Evolutionary conservation across 1,140 invertebrate species (phyloP).

Genomic region (Drosophila willistoni): DNA sequence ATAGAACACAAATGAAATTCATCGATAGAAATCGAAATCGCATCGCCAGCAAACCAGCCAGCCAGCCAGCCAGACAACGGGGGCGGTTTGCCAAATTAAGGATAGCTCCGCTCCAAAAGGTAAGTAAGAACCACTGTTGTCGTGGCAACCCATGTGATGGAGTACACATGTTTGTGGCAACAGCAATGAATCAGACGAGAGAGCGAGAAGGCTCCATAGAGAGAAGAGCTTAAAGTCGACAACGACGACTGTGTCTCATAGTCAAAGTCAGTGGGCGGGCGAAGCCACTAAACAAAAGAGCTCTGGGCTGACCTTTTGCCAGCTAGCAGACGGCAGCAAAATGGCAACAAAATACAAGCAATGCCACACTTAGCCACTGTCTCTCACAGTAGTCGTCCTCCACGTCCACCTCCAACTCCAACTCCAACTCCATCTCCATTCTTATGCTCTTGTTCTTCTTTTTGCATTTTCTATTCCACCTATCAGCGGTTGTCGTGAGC

Average conservation of each 20-base stretch:
- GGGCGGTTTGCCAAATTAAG: conserved; percentile 71
- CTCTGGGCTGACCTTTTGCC: conserved; percentile 67
- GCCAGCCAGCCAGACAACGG: conserved; percentile 24
- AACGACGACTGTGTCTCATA: not conserved
- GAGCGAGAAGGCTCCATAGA: not conserved
- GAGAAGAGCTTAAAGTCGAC: not conserved
- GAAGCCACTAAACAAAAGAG: conserved; percentile 13
- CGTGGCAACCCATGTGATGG: conserved; percentile 74
- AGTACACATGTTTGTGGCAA: conserved; percentile 74
- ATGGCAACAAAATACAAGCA: conserved; percentile 7
- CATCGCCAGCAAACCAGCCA: conserved; percentile 41
- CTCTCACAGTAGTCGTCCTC: not conserved
- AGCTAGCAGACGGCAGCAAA: conserved; percentile 33
- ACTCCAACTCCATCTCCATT: not conserved
- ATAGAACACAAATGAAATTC: conserved; percentile 82
- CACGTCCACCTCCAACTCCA: not conserved
- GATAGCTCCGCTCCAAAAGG: conserved; percentile 34
- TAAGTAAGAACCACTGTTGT: conserved; percentile 34
- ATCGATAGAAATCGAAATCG: conserved; percentile 81
- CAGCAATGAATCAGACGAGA: conserved; percentile 39
- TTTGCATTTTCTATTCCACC: not conserved
- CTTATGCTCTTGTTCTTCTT: not conserved
- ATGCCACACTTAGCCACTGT: conserved; percentile 35
- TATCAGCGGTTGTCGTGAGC: conserved; percentile 9
- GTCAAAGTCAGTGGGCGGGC: conserved; percentile 42